phyloP scores from a whole-genome alignment of 2,888 invertebrate species.

The Caenorhabditis sulstoni region DNA sequence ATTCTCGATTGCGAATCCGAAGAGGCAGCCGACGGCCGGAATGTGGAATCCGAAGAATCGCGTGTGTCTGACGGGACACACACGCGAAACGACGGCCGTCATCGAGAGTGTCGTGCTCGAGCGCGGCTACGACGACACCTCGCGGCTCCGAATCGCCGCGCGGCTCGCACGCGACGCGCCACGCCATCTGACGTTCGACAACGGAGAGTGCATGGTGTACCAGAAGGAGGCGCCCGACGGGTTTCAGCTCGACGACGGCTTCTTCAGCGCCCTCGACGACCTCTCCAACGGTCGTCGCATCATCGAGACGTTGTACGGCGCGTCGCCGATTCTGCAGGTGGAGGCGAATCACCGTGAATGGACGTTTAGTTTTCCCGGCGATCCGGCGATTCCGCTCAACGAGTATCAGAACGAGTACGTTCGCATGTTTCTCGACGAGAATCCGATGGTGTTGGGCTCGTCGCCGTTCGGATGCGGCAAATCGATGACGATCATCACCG shows the following conservation, averaged over 20 bases:
- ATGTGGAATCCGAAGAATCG: constrained; percentile 11
- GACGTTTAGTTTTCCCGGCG: neutral
- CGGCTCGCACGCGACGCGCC: constrained; percentile 9
- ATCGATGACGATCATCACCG: constrained; percentile 39
- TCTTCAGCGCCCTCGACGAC: neutral
- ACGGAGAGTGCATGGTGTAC: constrained; percentile 5
- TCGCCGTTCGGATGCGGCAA: constrained; percentile 44
- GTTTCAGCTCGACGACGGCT: constrained; percentile 7
- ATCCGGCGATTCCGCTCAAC: constrained; percentile 1
- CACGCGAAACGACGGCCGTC: constrained; percentile 1
- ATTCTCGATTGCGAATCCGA: constrained; percentile 24
- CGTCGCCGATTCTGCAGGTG: neutral
- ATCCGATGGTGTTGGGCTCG: constrained; percentile 26
- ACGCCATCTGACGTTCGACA: neutral
- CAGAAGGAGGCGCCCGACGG: constrained; percentile 8
- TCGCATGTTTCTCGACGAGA: constrained; percentile 24
- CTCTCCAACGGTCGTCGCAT: constrained; percentile 20
- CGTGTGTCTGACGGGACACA: constrained; percentile 3
- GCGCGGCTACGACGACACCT: too few species aligned
- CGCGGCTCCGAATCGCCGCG: neutral
- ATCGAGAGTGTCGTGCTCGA: constrained; percentile 20
- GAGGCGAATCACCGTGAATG: neutral
- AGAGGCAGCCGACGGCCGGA: constrained; percentile 8
- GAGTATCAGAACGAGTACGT: constrained; percentile 38
- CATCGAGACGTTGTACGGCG: constrained; percentile 38